A percentile compares a stretch with the other conserved stretches of the same genome.
phyloP scores from a whole-genome alignment of 64 coral and sea anemone genomes.

The Actinia tenebrosa region DNA sequence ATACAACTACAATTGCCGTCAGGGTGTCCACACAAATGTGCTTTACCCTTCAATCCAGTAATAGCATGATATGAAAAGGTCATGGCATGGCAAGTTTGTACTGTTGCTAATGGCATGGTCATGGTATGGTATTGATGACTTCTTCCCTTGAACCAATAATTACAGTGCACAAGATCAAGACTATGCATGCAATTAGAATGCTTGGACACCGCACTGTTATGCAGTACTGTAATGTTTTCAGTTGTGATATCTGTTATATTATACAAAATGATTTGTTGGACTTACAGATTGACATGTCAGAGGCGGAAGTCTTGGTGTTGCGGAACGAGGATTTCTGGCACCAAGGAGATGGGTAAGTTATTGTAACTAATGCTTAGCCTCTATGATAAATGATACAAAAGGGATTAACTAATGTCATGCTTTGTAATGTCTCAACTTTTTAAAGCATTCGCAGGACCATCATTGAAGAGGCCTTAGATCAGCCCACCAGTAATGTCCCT shows the following conservation, averaged over 20 bases:
- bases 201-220: no score
- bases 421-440: background rate
- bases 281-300: constrained; percentile 42
- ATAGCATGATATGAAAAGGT: no score
- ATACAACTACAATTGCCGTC: no score
- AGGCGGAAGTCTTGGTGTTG: constrained; percentile 49
- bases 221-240: background rate
- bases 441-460: constrained; percentile 32
- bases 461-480: constrained; percentile 59
- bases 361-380: background rate
- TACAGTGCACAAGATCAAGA: no score
- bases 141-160: no score
- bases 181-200: no score
- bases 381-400: no score
- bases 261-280: background rate
- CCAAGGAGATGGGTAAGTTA: constrained; percentile 55
- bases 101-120: no score
- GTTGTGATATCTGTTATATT: background rate
- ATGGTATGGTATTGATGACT: no score
- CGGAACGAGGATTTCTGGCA: constrained; percentile 86
- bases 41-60: no score
- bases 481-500: constrained; percentile 50
- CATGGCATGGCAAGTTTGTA: no score
- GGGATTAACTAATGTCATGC: background rate
- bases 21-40: no score